Base-by-base conservation (phyloP, 2,888 invertebrate genomes). In the Meteorus colon region DNA sequence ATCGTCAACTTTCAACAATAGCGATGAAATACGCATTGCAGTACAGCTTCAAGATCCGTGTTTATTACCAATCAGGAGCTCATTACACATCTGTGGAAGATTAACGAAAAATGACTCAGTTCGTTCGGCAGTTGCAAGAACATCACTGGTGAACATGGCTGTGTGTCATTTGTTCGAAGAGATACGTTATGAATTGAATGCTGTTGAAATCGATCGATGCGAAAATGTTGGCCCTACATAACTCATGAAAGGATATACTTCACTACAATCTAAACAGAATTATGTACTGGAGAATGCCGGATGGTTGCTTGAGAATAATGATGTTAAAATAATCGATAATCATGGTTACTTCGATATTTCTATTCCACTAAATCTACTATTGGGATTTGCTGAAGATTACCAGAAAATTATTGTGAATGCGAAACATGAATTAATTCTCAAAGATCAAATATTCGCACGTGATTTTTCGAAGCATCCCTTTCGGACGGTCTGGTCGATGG, bases 321-420 rank as follows among this genome's bases (percentile, higher is more conserved):
- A 24, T 24, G 66, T 60, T 86, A 66, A 48, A 59, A 41, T 77
- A 4, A 59, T 37, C n/a, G 60, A 80, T 60, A 67, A 31, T 34
- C 34, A 77, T 55, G 82, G 82, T n/a, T 59, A 80, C 51, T 85
- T 84, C 77, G 80, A 82, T 81, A 82, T 84, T 75, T 84, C 79
- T 72, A 77, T 88, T 59, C 85, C 86, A 34, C 76, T 88, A 48
- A 84, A 83, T 72, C 79, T 81, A 67, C 55, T 87, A 34, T 74
- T 88, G 31, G 86, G 86, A 5, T 87, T 88, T 81, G 83, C 84
- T 59, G 86, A 88, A 80, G 86, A 89, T 79, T 89, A 86, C 76
- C 84, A 84, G 48, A 87, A 86, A 82, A 84, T 89, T 68, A 81
- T 88, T 72, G 78, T 89, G 1, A 89, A 89, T 79, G 83, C 84